Base-by-base conservation (phyloP, 1,140 invertebrate genomes). In the Aphis craccivora region DNA sequence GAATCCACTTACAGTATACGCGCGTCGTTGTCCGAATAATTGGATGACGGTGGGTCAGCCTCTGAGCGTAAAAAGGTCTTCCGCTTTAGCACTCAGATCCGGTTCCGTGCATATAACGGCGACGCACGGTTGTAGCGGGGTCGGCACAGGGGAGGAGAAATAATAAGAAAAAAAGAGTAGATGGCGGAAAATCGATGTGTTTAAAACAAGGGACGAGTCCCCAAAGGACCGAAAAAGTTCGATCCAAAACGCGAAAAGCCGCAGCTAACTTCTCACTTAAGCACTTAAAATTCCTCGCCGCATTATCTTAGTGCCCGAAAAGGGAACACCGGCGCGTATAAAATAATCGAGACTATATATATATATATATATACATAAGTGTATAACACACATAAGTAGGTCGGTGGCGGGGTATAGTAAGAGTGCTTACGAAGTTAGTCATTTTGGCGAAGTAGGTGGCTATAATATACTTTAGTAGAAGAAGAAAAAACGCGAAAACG, bases 231-330 rank as follows among this genome's bases (percentile, higher is more conserved):
- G 48, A 93, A 84, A 93, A 93, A 93, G 81, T 93, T 93, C 91
- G 91, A 93, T 93, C 89, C 89, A 37, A 67, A 67, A 90, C 67
- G 91, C 76, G 91, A 86, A 93, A 93, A 93, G 67, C 81, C 91
- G 81, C 91, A 40, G 81, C 91, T 93, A 93, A 93, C 91, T 93
- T 93, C 91, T 93, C 91, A 93, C 91, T 93, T 93, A 93, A 84
- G 91, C 76, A 93, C 91, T 93, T 93, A 93, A 93, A 86, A 93
- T 81, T 37, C 81, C 45, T 86, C 91, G 48, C 37, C 37, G 18
- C 37, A 30, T 67, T 90, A 60, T 90, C 53, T 53, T 37, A n/a
- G 60, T 67, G 60, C 45, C n/a, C n/a, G 45, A 8, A 48, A 51
- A 81, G 30, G 23, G 51, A 91, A 91, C 20, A 11, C 37, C 40